Conservation (phyloP, 1,140 invertebrate species). For the Nylanderia fulva region DNA sequence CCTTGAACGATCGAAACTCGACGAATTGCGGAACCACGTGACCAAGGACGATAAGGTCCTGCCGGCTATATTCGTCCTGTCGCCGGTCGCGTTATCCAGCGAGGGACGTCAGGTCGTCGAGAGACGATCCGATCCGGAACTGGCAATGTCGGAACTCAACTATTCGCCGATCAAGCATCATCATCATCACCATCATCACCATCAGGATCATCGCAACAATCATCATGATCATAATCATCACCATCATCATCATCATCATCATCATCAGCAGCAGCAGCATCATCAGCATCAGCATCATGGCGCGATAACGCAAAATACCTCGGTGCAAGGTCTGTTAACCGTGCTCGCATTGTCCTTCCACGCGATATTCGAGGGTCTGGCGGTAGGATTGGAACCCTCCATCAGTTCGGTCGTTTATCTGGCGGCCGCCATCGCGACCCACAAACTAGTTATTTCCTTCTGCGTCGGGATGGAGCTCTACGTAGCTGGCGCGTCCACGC, state of each 20-base stretch:
- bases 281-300: conserved; percentile 48
- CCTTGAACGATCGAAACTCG: conserved; percentile 20
- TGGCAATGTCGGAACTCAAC: conserved; percentile 28
- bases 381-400: conserved; percentile 91
- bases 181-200: conserved; percentile 25
- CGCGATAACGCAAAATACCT: conserved; percentile 66
- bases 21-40: conserved; percentile 14
- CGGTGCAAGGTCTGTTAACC: conserved; percentile 88
- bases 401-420: conserved; percentile 89
- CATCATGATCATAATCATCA: conserved; percentile 34
- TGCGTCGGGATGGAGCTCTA: conserved; percentile 90
- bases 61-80: conserved; percentile 78
- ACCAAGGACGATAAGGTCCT: conserved; percentile 68
- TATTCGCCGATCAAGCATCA: conserved; percentile 37
- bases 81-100: conserved; percentile 24
- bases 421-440: conserved; percentile 90
- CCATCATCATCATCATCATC: conserved; percentile 42
- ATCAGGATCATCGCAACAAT: background rate
- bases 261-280: conserved; percentile 19
- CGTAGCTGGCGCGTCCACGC: conserved; percentile 88
- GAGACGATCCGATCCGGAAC: conserved; percentile 37
- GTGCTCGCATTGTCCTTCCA: conserved; percentile 93
- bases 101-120: background rate
- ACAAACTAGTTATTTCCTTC: conserved; percentile 92
- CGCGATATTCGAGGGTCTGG: conserved; percentile 93